These are phyloP conservation scores for Stenichneumon culpator DNA, from an alignment of 2,888 invertebrate species.

Conservation along the genomic window DNA sequence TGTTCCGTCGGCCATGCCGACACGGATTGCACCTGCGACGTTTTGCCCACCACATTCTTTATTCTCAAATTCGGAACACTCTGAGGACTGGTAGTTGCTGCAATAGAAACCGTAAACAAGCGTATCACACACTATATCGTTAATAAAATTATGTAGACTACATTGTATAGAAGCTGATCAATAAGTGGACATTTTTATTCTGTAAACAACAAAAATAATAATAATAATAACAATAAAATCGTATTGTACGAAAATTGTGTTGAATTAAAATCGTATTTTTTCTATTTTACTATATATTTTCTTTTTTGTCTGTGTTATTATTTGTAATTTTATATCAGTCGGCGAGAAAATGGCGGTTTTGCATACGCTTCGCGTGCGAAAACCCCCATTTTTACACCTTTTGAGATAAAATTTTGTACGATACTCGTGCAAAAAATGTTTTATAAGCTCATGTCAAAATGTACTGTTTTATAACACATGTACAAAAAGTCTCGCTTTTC, in stretches of 20 bases:
- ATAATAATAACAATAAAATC: not conserved
- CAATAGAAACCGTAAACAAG: constrained; percentile 30
- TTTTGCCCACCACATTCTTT: constrained; percentile 76
- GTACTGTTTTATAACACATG: too few species aligned
- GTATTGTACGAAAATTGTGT: too few species aligned
- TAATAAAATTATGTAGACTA: not conserved
- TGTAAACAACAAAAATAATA: not conserved
- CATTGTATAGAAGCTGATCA: too few species aligned
- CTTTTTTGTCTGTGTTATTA: not conserved
- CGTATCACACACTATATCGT: not conserved
- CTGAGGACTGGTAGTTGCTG: constrained; percentile 77
- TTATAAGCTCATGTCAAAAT: too few species aligned
- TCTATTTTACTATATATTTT: too few species aligned
- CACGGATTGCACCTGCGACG: constrained; percentile 60
- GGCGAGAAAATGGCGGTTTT: too few species aligned
- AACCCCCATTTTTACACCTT: too few species aligned
- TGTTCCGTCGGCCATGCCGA: constrained; percentile 89
- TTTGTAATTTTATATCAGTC: not conserved
- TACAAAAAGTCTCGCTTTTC: too few species aligned
- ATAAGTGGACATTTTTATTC: not conserved
- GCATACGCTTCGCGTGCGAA: too few species aligned
- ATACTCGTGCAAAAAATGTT: too few species aligned
- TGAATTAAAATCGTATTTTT: not conserved
- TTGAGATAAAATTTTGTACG: too few species aligned
- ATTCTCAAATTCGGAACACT: constrained; percentile 77